Evolutionary conservation across 2,797 vertebrate species (phyloP), one percentile per base, ranked within the genome.

Genomic region (Percopsis omiscomaycus): DNA sequence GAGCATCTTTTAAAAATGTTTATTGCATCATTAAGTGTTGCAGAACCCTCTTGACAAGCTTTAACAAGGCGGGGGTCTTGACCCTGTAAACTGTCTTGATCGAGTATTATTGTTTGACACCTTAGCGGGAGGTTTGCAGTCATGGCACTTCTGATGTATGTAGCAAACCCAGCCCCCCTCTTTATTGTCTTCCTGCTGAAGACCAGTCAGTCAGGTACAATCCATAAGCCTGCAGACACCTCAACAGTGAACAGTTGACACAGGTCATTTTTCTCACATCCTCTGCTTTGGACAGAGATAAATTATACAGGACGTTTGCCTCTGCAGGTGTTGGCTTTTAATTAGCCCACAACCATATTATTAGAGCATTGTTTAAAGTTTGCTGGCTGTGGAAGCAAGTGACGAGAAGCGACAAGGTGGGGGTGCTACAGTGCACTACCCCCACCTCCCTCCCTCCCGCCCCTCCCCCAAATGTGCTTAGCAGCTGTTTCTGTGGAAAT

Each of bases 401-500:
- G 0, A 74, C 59, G 68, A 81, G 59, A 71, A 71, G 59, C 47
- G 50, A n/a, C n/a, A n/a, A n/a, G n/a, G n/a, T n/a, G n/a, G n/a
- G n/a, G n/a, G n/a, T n/a, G n/a, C n/a, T 70, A 71, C 71, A 56
- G 15, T 55, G 64, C 68, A 47, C 70, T 57, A 56, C 64, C 51
- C 66, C 29, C 57, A 10, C 44, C 50, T 37, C 62, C 59, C 58
- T 29, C 28, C 13, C 45, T n/a, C 16, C 13, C 30, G 27, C 29
- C 15, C n/a, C 3, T 14, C 5, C 47, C 4, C 28, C 57, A 81
- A 85, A 90, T 90, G 84, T 61, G 79, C 77, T 86, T 75, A 82
- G 81, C 89, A 89, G 88, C 88, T 90, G 89, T 83, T 84, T 80
- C 63, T 81, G 66, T 69, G 77, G 80, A 82, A 86, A 74, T 78